A percentile compares a stretch with the other conserved stretches of the same genome.
Evolutionary conservation across 2,113 vertebrate species (phyloP).

Genomic region (Alouatta palliata): DNA sequence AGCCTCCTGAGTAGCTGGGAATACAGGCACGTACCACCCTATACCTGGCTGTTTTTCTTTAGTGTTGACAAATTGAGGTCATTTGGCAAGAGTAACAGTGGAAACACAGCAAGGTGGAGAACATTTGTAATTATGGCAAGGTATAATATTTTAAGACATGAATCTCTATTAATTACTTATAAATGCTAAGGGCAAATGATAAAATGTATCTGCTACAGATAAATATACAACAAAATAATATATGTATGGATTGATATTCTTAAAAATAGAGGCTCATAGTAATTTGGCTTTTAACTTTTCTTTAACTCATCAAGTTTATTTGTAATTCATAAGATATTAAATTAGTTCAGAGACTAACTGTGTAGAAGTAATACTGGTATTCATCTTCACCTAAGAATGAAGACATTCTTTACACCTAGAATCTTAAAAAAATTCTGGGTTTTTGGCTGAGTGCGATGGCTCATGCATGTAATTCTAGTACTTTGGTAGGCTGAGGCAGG

Average conservation of each 20-base stretch:
- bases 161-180: neutral
- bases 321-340: neutral
- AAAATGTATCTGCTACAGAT: neutral
- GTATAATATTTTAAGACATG: neutral
- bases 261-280: neutral
- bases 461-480: no score
- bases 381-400: neutral
- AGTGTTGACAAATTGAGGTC: conserved; percentile 40
- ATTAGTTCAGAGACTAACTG: neutral
- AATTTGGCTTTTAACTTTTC: neutral
- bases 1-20: neutral
- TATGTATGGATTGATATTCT: neutral
- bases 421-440: neutral
- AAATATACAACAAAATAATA: conserved; percentile 11
- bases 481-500: no score
- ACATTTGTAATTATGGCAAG: neutral
- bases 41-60: neutral
- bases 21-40: neutral
- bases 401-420: conserved; percentile 1
- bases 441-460: neutral
- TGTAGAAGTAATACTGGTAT: neutral
- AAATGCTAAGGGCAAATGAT: neutral
- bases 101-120: neutral
- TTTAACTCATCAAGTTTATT: neutral
- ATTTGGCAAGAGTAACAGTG: neutral